Percentiles rank a stretch among this genome's conserved stretches.
phyloP scores from a whole-genome alignment of 2,113 vertebrate genomes.

The Perca fluviatilis region DNA sequence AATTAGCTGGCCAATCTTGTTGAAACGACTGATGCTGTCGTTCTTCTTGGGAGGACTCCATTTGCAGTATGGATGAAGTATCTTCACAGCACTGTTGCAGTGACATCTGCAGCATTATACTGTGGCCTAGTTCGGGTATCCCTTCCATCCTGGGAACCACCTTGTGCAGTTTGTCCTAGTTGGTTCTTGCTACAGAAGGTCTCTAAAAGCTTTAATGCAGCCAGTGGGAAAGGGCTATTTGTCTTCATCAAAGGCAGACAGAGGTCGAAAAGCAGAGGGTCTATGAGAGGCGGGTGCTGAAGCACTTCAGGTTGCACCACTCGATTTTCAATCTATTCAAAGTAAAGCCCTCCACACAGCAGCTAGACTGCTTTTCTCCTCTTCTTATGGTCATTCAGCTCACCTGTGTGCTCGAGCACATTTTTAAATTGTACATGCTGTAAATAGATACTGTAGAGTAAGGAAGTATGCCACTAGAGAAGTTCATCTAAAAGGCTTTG shows the following conservation, averaged over 20 bases:
- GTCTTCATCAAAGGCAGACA: constrained; percentile 65
- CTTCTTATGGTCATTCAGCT: not conserved
- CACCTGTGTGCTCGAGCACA: constrained; percentile 1
- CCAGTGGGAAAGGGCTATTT: constrained; percentile 49
- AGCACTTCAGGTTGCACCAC: constrained; percentile 40
- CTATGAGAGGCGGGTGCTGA: constrained; percentile 33
- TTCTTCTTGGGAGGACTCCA: not conserved
- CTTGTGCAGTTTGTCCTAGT: constrained; percentile 8
- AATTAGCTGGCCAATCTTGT: constrained; percentile 10
- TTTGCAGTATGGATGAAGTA: not conserved
- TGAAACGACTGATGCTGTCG: not conserved
- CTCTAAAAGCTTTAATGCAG: constrained; percentile 18
- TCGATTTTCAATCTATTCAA: constrained; percentile 62
- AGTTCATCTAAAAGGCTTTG: not conserved
- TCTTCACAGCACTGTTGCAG: not conserved
- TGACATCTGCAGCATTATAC: not conserved
- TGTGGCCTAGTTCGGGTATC: not conserved
- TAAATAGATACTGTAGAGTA: not conserved
- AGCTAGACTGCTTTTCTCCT: constrained; percentile 9
- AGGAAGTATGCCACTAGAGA: constrained; percentile 4
- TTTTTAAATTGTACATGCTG: constrained; percentile 6
- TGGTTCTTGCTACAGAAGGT: not conserved
- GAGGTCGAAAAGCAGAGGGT: constrained; percentile 52
- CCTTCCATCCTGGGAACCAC: constrained; percentile 8
- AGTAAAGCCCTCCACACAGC: constrained; percentile 24